These are phyloP conservation scores for Panthera leo DNA, from an alignment of 2,113 vertebrate species.

Conservation along the genomic window DNA sequence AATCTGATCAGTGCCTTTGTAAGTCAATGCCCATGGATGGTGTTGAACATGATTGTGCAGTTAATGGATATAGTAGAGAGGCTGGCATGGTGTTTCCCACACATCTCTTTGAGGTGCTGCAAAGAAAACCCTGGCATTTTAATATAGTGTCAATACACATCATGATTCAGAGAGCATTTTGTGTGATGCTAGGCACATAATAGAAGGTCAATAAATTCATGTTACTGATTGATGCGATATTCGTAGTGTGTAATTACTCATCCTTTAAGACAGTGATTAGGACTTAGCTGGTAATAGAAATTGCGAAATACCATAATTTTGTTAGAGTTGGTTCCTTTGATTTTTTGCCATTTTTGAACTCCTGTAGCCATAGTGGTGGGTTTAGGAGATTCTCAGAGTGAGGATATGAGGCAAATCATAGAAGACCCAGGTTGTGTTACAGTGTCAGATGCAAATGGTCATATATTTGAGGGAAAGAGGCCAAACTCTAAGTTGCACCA, in stretches of 20 bases:
- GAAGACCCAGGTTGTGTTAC: not conserved
- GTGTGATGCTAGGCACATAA: not conserved
- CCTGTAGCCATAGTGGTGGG: not conserved
- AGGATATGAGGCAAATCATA: not conserved
- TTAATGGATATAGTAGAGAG: not conserved
- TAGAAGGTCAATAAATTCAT: slow-evolving; percentile 55
- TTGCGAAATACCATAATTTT: not conserved
- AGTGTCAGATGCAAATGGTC: not conserved
- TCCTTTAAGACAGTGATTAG: not conserved
- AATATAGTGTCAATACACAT: slow-evolving; percentile 2
- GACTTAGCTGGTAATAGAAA: not conserved
- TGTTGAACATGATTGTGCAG: not conserved
- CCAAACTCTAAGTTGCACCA: not conserved
- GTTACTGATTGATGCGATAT: not conserved
- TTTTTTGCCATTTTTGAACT: not conserved
- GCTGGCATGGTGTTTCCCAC: not conserved
- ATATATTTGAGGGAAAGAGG: not conserved
- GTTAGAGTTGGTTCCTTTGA: not conserved
- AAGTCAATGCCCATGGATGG: not conserved
- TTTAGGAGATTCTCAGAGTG: not conserved
- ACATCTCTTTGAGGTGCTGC: not conserved
- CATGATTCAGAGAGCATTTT: slow-evolving; percentile 46
- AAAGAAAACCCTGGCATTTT: slow-evolving; percentile 54
- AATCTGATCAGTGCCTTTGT: not conserved
- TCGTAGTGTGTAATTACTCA: not conserved